Evolutionary conservation across 2,113 vertebrate species (phyloP), one percentile per base, ranked within the genome.

Genomic region (Formicarius rufipectus): DNA sequence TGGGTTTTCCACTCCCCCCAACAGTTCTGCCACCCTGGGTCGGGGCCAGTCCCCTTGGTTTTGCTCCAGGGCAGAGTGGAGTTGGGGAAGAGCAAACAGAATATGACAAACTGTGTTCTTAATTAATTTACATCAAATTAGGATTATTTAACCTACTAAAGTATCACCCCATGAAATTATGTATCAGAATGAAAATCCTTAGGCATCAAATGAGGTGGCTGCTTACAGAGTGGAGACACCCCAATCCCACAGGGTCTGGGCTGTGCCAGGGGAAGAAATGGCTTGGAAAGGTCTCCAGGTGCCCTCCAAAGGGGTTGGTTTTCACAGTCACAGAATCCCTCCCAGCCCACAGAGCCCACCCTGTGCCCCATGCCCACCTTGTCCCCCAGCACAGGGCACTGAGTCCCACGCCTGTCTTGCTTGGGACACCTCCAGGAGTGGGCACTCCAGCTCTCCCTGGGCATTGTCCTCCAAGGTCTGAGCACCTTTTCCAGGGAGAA

Each of bases 41-140:
- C 8, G 25, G 87, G 79, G 68, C 75, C 66, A 24, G 0, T 1
- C 39, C 24, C 67, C 52, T 49, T 58, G 31, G 7, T 71, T 87
- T 33, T 55, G 53, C 94, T 86, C 68, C 59, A 25, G 45, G 55
- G 71, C 17, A 76, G 50, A 76, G 35, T 3, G 40, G 58, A 87
- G 50, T 3, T 40, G 31, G 82, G 40, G 47, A 93, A 82, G 83
- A 91, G 58, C 85, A 96, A 95, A 94, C 45, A 4, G n/a, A 85
- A 79, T 66, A 49, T 88, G 89, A 97, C 87, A 93, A 87, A 88
- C 40, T 33, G 28, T 71, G 31, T 66, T 93, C 80, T 90, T 92
- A 94, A 97, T 97, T 95, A 91, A 96, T 95, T 96, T 90, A 88
- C 82, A 96, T 86, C 89, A 93, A 97, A 93, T 97, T 97, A 97